Evolutionary conservation across 2,113 vertebrate species (phyloP), one percentile per base, ranked within the genome.

Genomic region (Clarias macrocephalus): DNA sequence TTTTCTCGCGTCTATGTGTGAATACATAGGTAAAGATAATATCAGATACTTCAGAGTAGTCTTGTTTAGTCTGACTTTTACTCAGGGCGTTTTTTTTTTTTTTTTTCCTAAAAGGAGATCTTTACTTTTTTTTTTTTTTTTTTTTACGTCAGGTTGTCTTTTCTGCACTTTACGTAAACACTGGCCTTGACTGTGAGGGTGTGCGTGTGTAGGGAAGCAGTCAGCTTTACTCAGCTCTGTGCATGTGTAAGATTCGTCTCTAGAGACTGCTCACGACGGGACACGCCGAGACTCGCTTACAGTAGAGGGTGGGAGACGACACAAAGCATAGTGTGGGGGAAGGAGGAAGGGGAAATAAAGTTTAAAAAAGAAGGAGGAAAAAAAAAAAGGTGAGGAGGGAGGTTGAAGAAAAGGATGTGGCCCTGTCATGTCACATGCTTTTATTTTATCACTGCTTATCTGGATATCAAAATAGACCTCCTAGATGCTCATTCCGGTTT

Each of bases 261-360:
- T 63, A 6, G 88, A 92, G 89, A 76, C 76, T 86, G 79, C 89
- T 91, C 89, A 93, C 90, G 91, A 90, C 88, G 79, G n/a, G 84
- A 62, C 92, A 70, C 83, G 92, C 88, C 88, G 83, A n/a, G 84
- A 89, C 92, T 88, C 59, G 92, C 76, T 82, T 86, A 83, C 75
- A 85, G 87, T 83, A 65, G 28, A 60, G 79, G 62, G 85, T 72
- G 88, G 84, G 87, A 88, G 86, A 77, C 72, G 25, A 76, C 33
- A 86, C 25, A 85, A 87, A 76, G 80, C n/a, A 28, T 81, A 72
- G 82, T 60, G 62, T 68, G 83, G 66, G 80, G 21, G 75, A 21
- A 54, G 81, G 33, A 56, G 21, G 56, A 81, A 89, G 72, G 76
- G 88, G 90, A 87, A 85, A 84, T 33, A 48, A 75, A 68, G 42